Evolutionary conservation across 2,888 invertebrate species (phyloP), one percentile per base, ranked within the genome.

Genomic region (Oligia strigilis): DNA sequence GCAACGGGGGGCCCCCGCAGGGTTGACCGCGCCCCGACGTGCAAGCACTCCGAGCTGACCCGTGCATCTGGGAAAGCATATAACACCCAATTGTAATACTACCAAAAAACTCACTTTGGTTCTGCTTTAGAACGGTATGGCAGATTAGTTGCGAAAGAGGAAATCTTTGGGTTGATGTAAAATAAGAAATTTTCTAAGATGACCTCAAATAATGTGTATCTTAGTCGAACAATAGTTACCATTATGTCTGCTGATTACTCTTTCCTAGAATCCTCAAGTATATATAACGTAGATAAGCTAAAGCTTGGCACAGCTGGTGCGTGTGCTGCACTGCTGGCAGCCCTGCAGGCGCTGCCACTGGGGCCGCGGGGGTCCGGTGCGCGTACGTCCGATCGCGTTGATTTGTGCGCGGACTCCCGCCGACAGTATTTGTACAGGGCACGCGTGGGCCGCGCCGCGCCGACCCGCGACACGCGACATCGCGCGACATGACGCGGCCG

Each of bases 371-470:
- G 96, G 95, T 93, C 94, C 94, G 70, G 82, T 85, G 83, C 85
- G 92, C 90, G 92, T 93, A 92, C 93, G 94, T 93, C 95, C 89
- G 92, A 90, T 87, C 93, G 93, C 94, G 95, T 94, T 97, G 96
- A 96, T 96, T 96, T 96, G 96, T 96, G 96, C 96, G 91, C 93
- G 96, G 94, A 92, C 95, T 94, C 96, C 96, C 95, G 96, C 94
- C 92, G 96, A 92, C 95, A 90, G 95, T 95, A 94, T 95, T 95
- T 96, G 96, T 95, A 94, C 94, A 92, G 92, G 81, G 92, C 93
- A 92, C 93, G 94, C 95, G 94, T 93, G 94, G 93, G 84, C 87
- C 81, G 81, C 84, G 83, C 88, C 90, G 84, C 85, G 81, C 78
- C 85, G 76, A 78, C 74, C 81, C 78, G 83, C 85, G 81, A 78